Conservation (phyloP, 1,140 invertebrate genomes). For the Drosophila obscura region DNA sequence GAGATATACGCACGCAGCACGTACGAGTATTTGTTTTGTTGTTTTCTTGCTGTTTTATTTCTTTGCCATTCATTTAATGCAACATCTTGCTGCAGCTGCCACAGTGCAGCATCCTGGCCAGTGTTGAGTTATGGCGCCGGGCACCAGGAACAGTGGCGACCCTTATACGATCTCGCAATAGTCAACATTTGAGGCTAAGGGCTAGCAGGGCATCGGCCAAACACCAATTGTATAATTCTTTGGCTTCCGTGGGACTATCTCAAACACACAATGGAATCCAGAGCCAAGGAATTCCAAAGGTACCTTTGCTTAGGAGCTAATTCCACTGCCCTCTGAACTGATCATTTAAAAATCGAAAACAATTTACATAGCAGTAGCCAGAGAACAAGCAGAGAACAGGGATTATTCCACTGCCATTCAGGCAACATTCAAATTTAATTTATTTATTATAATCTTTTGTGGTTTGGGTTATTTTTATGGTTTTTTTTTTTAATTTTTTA, state of each 20-base stretch:
- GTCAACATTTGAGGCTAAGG: constrained; percentile 24
- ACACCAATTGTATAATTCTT: not conserved
- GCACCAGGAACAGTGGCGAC: not conserved
- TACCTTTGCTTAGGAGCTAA: no score
- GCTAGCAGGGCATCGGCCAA: constrained; percentile 25
- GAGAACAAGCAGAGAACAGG: not conserved
- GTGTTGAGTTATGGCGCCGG: constrained; percentile 28
- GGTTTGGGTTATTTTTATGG: no score
- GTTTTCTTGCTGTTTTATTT: constrained; percentile 20
- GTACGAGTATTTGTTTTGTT: not conserved
- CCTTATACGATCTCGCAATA: not conserved
- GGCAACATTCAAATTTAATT: no score
- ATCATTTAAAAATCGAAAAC: not conserved
- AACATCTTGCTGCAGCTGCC: constrained; percentile 37
- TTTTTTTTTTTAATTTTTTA: no score
- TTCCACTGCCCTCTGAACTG: no score
- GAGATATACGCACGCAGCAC: constrained; percentile 8
- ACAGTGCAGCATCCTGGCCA: not conserved
- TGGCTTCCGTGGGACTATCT: not conserved
- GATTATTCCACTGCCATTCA: no score
- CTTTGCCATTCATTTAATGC: constrained; percentile 48
- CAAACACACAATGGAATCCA: no score
- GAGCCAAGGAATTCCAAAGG: no score
- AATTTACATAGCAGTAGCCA: not conserved
- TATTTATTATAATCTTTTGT: no score